Conservation (phyloP, 2,888 invertebrate genomes). For the Muschampia staudingeri region DNA sequence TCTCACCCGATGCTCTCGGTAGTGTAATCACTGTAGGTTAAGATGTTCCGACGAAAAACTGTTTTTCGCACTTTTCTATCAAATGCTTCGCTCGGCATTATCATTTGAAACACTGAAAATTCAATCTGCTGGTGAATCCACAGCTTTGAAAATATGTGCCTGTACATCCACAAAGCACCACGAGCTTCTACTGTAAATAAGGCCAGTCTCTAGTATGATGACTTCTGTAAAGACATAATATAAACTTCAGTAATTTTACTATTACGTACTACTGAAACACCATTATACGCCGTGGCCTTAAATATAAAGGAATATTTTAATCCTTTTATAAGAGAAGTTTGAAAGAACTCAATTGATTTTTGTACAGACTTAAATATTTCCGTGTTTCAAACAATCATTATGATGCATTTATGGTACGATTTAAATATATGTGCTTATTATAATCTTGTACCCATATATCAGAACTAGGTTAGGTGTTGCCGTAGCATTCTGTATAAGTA, state of each 20-base stretch:
- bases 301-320: constrained; percentile 89
- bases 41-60: constrained; percentile 68
- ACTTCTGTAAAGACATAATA: constrained; percentile 77
- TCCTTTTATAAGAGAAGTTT: constrained; percentile 83
- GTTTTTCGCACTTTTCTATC: constrained; percentile 61
- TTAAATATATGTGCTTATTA: constrained; percentile 80
- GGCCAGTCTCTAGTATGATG: constrained; percentile 82
- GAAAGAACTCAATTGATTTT: constrained; percentile 77
- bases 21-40: constrained; percentile 76
- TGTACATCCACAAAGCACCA: constrained; percentile 67
- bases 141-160: constrained; percentile 51
- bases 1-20: constrained; percentile 82
- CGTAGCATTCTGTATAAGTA: constrained; percentile 82
- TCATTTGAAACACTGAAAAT: constrained; percentile 63
- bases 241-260: constrained; percentile 83
- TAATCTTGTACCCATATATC: constrained; percentile 78
- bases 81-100: constrained; percentile 72
- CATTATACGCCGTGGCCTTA: constrained; percentile 91
- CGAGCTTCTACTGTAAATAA: constrained; percentile 81
- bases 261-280: constrained; percentile 90
- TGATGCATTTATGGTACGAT: constrained; percentile 76
- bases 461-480: constrained; percentile 86
- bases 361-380: constrained; percentile 82
- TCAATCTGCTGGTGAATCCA: constrained; percentile 37
- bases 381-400: constrained; percentile 76